A percentile compares a stretch with the other conserved stretches of the same genome.
Conservation (phyloP, 1,140 invertebrate genomes). For the Orussus abietinus region DNA sequence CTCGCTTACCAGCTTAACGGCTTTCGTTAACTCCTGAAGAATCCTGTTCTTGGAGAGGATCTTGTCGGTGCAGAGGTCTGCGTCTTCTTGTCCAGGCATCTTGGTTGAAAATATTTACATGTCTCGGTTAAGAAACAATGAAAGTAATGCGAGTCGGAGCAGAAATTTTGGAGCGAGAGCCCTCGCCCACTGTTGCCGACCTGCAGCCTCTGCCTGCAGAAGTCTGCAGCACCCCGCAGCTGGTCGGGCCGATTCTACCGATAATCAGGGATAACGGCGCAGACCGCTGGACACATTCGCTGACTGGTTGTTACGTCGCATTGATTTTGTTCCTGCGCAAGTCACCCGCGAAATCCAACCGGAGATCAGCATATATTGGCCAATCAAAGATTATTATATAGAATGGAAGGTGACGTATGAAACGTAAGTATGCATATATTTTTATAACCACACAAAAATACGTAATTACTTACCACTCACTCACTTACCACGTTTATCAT, state of each 20-base stretch:
- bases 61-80: slow-evolving; percentile 51
- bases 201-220: slow-evolving; percentile 3
- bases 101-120: slow-evolving; percentile 33
- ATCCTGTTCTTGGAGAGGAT: slow-evolving; percentile 49
- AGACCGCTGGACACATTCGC: slow-evolving; percentile 24
- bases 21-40: slow-evolving; percentile 49
- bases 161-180: slow-evolving; percentile 6
- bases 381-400: too few relatives aligned
- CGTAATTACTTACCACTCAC: too few relatives aligned
- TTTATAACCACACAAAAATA: too few relatives aligned
- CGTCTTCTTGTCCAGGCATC: slow-evolving; percentile 44
- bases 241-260: too few relatives aligned
- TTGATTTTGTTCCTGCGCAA: slow-evolving; percentile 46
- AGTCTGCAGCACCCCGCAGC: neutral
- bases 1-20: slow-evolving; percentile 50
- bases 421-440: too few relatives aligned
- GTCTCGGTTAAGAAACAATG: slow-evolving; percentile 10
- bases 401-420: too few relatives aligned
- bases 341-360: slow-evolving; percentile 33
- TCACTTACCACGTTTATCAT: too few relatives aligned
- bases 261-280: slow-evolving; percentile 15
- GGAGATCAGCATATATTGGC: slow-evolving; percentile 1
- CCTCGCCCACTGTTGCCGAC: slow-evolving; percentile 14
- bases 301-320: slow-evolving; percentile 26
- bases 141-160: neutral